Conservation (phyloP, 2,888 invertebrate genomes). For the Cryptops parisi region DNA sequence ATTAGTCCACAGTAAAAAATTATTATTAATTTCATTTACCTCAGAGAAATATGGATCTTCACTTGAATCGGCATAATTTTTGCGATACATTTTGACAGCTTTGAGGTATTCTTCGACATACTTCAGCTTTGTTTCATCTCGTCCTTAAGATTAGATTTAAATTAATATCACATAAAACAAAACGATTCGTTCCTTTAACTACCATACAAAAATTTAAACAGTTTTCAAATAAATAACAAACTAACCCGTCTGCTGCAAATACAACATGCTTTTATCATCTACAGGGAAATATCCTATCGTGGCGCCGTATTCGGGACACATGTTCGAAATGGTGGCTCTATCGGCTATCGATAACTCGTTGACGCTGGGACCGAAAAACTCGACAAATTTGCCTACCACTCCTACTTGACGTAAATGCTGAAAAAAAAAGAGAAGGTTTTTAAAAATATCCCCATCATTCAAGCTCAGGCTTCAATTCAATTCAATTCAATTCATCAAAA, state of each 20-base stretch:
- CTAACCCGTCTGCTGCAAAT: constrained; percentile 68
- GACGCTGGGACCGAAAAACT: constrained; percentile 94
- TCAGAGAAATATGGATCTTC: constrained; percentile 75
- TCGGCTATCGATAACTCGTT: constrained; percentile 83
- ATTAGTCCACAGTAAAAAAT: background rate
- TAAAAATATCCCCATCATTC: background rate
- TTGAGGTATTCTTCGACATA: constrained; percentile 67
- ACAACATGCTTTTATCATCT: constrained; percentile 61
- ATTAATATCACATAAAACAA: background rate
- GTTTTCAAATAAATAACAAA: background rate
- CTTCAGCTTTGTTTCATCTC: constrained; percentile 50
- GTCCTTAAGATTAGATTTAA: constrained; percentile 43
- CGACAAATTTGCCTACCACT: constrained; percentile 97
- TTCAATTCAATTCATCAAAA: constrained; percentile 8
- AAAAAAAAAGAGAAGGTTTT: constrained; percentile 20
- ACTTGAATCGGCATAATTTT: constrained; percentile 54
- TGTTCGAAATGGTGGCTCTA: constrained; percentile 93
- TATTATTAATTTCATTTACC: constrained; percentile 23
- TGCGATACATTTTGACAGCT: constrained; percentile 64
- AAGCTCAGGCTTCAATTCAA: background rate
- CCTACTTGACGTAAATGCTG: constrained; percentile 80
- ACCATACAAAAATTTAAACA: background rate
- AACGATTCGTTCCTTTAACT: background rate
- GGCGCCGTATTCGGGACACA: constrained; percentile 98
- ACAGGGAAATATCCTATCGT: constrained; percentile 92